Evolutionary conservation across 2,113 vertebrate species (phyloP).

Genomic region (Otocyon megalotis): DNA sequence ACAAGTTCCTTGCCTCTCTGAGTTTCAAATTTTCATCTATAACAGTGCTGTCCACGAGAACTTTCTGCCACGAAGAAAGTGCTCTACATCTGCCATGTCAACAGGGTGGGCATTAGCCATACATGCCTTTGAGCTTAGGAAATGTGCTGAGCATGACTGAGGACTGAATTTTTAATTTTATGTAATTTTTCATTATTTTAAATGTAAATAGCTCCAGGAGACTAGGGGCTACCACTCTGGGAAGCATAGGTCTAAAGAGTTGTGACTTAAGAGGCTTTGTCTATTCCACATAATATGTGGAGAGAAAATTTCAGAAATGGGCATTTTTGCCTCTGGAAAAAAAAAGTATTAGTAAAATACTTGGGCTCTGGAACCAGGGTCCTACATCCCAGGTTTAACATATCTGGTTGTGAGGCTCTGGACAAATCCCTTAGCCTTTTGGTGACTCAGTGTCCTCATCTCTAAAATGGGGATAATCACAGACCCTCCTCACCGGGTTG

Average conservation of each 20-base stretch:
- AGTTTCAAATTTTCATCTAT: neutral
- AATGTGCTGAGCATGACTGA: neutral
- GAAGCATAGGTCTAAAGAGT: neutral
- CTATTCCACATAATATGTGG: neutral
- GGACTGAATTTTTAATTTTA: neutral
- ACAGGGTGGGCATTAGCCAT: fast-evolving
- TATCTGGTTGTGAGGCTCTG: neutral
- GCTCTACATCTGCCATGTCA: fast-evolving
- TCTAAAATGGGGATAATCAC: neutral
- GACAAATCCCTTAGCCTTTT: neutral
- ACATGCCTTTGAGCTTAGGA: neutral
- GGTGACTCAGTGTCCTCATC: neutral
- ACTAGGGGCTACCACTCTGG: too few species aligned
- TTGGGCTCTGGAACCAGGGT: neutral
- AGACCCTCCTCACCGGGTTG: neutral
- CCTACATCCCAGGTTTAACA: too few species aligned
- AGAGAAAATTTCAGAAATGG: neutral
- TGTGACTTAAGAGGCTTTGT: neutral
- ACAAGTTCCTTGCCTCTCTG: neutral
- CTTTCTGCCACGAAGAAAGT: fast-evolving
- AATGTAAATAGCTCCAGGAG: neutral
- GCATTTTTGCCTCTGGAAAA: neutral
- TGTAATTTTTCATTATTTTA: neutral
- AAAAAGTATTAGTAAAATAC: neutral
- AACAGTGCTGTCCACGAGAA: neutral